Evolutionary conservation across 2,888 invertebrate genomes (phyloP).

Genomic region (Pedicia rivosa): DNA sequence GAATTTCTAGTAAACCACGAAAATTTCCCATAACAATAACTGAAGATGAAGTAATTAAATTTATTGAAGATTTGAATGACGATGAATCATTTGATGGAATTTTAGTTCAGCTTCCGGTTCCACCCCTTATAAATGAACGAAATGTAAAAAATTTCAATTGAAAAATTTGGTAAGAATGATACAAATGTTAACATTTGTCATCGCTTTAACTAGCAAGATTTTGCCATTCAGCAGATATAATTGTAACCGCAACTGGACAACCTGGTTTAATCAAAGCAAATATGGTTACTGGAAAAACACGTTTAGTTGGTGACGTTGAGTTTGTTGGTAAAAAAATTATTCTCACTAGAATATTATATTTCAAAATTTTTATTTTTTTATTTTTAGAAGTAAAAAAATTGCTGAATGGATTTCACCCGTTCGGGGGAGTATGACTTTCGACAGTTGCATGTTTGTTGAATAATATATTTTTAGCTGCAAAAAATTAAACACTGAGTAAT

Average conservation of each 20-base stretch:
- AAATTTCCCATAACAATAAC: conserved; percentile 39
- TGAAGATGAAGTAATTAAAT: conserved; percentile 48
- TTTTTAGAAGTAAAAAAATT: too few relatives aligned
- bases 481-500: too few relatives aligned
- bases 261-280: conserved; percentile 59
- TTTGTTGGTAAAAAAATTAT: too few relatives aligned
- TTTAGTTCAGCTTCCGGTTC: conserved; percentile 71
- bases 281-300: conserved; percentile 67
- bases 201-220: conserved; percentile 53
- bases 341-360: too few relatives aligned
- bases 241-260: conserved; percentile 40
- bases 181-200: conserved; percentile 85
- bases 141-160: too few relatives aligned
- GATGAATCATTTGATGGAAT: conserved; percentile 63
- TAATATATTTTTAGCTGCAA: too few relatives aligned
- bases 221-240: conserved; percentile 34
- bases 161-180: conserved; percentile 74
- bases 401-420: too few relatives aligned
- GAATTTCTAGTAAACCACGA: conserved; percentile 52
- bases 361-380: too few relatives aligned
- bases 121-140: conserved; percentile 56
- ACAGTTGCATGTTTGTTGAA: too few relatives aligned
- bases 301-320: conserved; percentile 78
- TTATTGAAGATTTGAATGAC: conserved; percentile 49
- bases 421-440: too few relatives aligned